phyloP scores from a whole-genome alignment of 2,113 vertebrate genomes.

The Oncorhynchus nerka region DNA sequence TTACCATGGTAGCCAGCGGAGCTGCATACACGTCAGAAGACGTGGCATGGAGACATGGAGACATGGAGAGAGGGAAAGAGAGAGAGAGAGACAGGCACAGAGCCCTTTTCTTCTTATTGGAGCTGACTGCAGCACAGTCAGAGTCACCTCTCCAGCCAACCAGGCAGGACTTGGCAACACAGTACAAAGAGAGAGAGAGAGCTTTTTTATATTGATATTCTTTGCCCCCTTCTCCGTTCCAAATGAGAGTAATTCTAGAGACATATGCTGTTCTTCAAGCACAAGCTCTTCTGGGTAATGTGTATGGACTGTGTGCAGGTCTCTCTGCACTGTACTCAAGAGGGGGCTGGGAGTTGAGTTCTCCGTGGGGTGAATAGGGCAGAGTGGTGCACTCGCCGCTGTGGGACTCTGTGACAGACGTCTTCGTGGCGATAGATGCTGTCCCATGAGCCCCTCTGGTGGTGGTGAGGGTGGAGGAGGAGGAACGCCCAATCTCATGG shows the following conservation, averaged over 20 bases:
- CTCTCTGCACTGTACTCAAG: neutral
- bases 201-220: neutral
- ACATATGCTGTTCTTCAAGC: neutral
- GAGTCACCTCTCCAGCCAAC: conserved; percentile 4
- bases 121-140: neutral
- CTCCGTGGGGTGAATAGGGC: neutral
- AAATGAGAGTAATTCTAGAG: neutral
- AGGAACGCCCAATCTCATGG: conserved; percentile 7
- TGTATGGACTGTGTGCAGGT: neutral
- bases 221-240: neutral
- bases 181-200: neutral
- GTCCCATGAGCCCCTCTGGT: neutral
- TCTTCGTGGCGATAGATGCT: neutral
- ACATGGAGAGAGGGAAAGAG: neutral
- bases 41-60: conserved; percentile 9
- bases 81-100: neutral
- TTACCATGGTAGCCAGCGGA: conserved; percentile 24
- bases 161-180: neutral
- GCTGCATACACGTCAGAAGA: neutral
- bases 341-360: neutral
- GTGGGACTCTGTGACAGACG: neutral
- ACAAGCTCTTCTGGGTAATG: neutral
- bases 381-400: neutral
- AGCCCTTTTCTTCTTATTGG: neutral
- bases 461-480: neutral